Evolutionary conservation across 2,888 invertebrate species (phyloP), one percentile per base, ranked within the genome.

Genomic region (Candidula unifasciata): DNA sequence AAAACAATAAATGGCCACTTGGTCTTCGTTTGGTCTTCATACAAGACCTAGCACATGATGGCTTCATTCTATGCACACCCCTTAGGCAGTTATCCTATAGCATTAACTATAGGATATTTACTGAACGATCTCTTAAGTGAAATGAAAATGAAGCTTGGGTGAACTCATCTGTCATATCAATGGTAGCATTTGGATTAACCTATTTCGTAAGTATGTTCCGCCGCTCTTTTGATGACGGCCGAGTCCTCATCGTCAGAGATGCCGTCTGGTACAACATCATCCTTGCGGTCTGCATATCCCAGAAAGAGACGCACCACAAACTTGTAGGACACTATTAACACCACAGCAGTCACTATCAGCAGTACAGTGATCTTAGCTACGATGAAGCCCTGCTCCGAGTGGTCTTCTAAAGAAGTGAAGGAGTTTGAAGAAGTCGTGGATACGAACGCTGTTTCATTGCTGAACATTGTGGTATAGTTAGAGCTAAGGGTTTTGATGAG

Each of bases 271-370:
- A 80, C 35, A 18, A 80, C 80, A 35, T 87, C 87, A 21, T 87
- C 87, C 57, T 87, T 87, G 35, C 85, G 81, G 68, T 87, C 87
- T 13, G 85, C 21, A 60, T 87, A 87, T 24, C 87, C 87, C 27
- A 85, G 82, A 30, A 85, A 87, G 21, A 87, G 85, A 1, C 85
- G 68, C 68, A 87, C 87, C n/a, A 87, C 87, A 57, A 87, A 87
- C 66, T 82, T 83, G 73, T 87, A 87, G 33, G 87, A 81, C 10
- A 78, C 78, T 8, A 87, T 76, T 35, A 87, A 77, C 2, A 87
- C 87, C 16, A 87, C 85, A 2, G 85, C 84, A 16, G 87, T 87
- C n/a, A 87, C 84, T 18, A 87, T 78, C 66, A 87, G 68, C 5
- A 87, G 68, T 10, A 85, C 13, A 5, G n/a, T 44, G 3, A 73